Conservation (phyloP, 2,113 vertebrate species). For the Jaculus jaculus region DNA sequence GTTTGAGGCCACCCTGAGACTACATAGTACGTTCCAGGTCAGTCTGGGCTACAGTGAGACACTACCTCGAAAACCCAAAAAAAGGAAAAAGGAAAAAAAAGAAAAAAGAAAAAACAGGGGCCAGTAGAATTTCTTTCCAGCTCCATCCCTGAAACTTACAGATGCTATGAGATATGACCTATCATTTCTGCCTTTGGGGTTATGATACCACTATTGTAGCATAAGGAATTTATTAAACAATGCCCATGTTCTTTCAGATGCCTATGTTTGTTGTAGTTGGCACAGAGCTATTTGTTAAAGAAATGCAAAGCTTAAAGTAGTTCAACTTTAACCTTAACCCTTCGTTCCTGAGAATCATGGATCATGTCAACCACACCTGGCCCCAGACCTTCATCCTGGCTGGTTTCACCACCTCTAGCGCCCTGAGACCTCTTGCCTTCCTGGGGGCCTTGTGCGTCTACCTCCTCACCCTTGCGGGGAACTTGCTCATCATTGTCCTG, state of each 20-base stretch:
- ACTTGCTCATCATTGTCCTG: constrained; percentile 68
- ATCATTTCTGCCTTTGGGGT: neutral
- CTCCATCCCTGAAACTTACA: neutral
- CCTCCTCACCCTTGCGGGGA: constrained; percentile 66
- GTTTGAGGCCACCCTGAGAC: too few relatives aligned
- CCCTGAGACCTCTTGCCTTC: neutral
- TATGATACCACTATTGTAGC: neutral
- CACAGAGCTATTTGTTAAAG: neutral
- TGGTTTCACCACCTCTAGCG: neutral
- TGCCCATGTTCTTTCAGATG: neutral
- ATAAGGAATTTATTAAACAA: neutral
- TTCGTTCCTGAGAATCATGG: constrained; percentile 7
- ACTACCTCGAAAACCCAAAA: too few relatives aligned
- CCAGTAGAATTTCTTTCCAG: neutral
- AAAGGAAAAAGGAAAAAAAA: too few relatives aligned
- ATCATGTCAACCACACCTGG: constrained; percentile 8
- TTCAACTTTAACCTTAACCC: neutral
- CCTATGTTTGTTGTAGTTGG: neutral
- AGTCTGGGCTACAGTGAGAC: too few relatives aligned
- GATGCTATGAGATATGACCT: too few relatives aligned
- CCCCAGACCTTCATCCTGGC: constrained; percentile 47
- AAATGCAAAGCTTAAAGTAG: neutral
- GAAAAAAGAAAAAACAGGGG: rapidly evolving
- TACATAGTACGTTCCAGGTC: too few relatives aligned
- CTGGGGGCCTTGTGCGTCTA: constrained; percentile 50